A percentile compares a stretch with the other conserved stretches of the same genome.
These are phyloP conservation scores for Martes flavigula DNA, from an alignment of 2,797 vertebrate genomes.

Conservation along the genomic window DNA sequence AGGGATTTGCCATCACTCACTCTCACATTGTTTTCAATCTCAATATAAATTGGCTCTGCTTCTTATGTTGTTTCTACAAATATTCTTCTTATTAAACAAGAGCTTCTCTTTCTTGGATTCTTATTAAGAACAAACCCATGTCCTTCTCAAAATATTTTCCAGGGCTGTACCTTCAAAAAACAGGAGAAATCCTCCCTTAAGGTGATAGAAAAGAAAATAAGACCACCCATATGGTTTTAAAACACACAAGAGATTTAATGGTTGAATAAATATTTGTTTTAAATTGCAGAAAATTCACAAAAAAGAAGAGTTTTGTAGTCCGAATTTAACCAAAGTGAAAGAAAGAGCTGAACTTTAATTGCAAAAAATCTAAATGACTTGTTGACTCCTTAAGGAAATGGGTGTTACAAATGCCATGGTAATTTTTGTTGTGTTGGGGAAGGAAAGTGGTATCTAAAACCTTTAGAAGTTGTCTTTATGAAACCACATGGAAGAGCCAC, in stretches of 20 bases:
- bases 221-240: background rate
- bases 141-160: conserved; percentile 12
- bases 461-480: background rate
- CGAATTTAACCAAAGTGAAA: conserved; percentile 18
- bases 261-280: background rate
- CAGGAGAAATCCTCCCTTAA: background rate
- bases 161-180: background rate
- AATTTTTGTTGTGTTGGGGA: background rate
- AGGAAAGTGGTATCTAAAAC: background rate
- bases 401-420: background rate
- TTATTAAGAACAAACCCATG: background rate
- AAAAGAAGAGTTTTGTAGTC: background rate
- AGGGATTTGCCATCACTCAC: conserved; percentile 26
- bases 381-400: background rate
- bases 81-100: conserved; percentile 26
- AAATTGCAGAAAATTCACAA: background rate
- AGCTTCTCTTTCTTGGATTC: conserved; percentile 15
- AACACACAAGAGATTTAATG: background rate
- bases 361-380: background rate
- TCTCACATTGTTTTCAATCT: conserved; percentile 42
- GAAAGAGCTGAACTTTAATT: background rate
- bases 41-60: background rate
- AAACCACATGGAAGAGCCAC: background rate
- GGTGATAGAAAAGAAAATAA: background rate
- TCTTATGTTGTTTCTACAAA: background rate